These are phyloP conservation scores for Poeciliopsis gracilis DNA, from an alignment of 2,797 vertebrate genomes.

Conservation along the genomic window DNA sequence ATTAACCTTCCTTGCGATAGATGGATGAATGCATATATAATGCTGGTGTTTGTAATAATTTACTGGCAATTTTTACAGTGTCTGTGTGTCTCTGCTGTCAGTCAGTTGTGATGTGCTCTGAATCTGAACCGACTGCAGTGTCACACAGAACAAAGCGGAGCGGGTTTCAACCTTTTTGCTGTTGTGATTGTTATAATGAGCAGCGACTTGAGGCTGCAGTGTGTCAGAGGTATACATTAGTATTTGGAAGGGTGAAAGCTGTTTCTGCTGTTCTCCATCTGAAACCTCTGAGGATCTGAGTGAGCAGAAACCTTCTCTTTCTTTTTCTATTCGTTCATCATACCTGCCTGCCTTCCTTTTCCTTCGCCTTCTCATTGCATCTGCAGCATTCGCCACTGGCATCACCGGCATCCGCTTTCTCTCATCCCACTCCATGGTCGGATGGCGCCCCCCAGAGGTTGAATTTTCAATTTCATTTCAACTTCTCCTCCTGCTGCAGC, in stretches of 20 bases:
- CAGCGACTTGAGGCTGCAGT: background rate
- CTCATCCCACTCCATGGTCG: slow-evolving; percentile 36
- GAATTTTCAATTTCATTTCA: slow-evolving; percentile 9
- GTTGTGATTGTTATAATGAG: slow-evolving; percentile 6
- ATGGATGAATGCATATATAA: background rate
- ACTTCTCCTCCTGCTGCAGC: slow-evolving; percentile 36
- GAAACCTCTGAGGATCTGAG: slow-evolving; percentile 27
- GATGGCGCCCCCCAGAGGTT: slow-evolving; percentile 71
- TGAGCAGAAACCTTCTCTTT: background rate
- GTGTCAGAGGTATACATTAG: background rate
- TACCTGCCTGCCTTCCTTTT: slow-evolving; percentile 31
- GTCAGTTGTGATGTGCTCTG: slow-evolving; percentile 6
- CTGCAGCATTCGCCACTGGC: slow-evolving; percentile 12
- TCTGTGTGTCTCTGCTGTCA: slow-evolving; percentile 11
- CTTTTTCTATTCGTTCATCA: slow-evolving; percentile 32
- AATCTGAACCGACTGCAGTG: slow-evolving; percentile 9
- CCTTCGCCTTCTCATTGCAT: slow-evolving; percentile 10
- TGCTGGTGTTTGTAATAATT: background rate
- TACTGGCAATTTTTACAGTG: background rate
- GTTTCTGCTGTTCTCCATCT: slow-evolving; percentile 11
- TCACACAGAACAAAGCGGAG: slow-evolving; percentile 8
- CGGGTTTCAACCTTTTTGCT: background rate
- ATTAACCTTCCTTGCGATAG: slow-evolving; percentile 1
- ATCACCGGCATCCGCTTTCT: background rate
- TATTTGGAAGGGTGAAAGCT: slow-evolving; percentile 12